phyloP scores from a whole-genome alignment of 2,797 vertebrate genomes.

The Pogoniulus pusillus region DNA sequence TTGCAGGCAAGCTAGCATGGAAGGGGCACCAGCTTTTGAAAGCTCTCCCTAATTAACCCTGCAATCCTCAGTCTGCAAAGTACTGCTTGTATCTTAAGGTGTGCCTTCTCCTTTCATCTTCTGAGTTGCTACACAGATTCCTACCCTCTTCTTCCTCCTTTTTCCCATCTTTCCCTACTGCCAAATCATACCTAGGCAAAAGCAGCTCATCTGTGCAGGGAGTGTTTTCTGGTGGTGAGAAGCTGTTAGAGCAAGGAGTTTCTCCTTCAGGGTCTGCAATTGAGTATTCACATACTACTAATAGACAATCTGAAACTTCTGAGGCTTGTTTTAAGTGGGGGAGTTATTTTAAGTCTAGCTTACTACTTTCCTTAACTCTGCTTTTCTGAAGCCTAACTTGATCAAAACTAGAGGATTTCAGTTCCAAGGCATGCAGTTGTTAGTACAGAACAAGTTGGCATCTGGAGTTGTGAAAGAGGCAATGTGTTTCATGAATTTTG shows the following conservation, averaged over 20 bases:
- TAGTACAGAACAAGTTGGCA: background rate
- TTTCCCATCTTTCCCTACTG: background rate
- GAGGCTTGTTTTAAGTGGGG: background rate
- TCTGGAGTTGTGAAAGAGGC: background rate
- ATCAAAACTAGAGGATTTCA: background rate
- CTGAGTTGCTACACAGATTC: background rate
- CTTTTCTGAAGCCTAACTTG: background rate
- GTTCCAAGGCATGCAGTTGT: background rate
- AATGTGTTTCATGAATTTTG: background rate
- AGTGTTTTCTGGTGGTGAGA: background rate
- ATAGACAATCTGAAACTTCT: background rate
- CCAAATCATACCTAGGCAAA: background rate
- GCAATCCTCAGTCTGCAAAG: constrained; percentile 73
- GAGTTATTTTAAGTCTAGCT: background rate
- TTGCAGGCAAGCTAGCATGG: constrained; percentile 77
- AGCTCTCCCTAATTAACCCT: constrained; percentile 67
- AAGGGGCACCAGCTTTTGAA: constrained; percentile 72
- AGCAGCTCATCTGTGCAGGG: background rate
- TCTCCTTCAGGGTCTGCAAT: background rate
- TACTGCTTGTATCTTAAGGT: constrained; percentile 75
- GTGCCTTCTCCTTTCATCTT: background rate
- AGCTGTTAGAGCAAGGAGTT: background rate
- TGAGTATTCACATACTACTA: background rate
- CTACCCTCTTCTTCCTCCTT: background rate
- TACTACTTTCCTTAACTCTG: background rate